Base-by-base conservation (phyloP, 2,797 vertebrate species). In the Sebastes cheni region DNA sequence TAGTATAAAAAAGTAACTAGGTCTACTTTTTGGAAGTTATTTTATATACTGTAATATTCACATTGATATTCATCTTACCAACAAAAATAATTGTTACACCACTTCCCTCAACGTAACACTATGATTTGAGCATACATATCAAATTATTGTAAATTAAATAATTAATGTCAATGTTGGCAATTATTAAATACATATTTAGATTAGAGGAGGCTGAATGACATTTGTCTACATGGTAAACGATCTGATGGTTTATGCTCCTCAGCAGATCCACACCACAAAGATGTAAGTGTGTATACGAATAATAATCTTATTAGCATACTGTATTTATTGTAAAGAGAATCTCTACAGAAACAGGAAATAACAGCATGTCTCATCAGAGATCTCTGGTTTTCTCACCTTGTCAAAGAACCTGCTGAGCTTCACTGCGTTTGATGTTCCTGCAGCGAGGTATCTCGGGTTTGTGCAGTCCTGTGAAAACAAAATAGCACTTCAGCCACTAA, bases 351-450 rank as follows among this genome's bases (percentile, higher is more conserved):
- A 46, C 14, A 46, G 42, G 16, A 46, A 46, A 8, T 46, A 46
- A 18, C 42, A 7, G 16, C 42, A 18, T 46, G 42, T 18, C 14
- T 46, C 6, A 18, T 18, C 0, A 46, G 18, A 52, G 3, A 67
- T 20, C 0, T 13, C 2, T 3, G 20, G 4, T 2, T 61, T 73
- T 79, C 86, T 95, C 93, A 99, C 98, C 97, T 99, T 99, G 95
- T 99, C 99, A 95, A 99, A 99, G 90, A 99, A 99, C 77, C 98
- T 95, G 92, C 98, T 99, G 18, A 99, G 95, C 90, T 99, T 99
- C 87, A 99, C 99, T 80, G 98, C 99, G 80, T 99, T 99, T 78
- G 98, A 99, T 16, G 99, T 99, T 39, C 99, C 98, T 76, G 99
- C 98, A 83, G 98, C 98, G 46, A 99, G 94, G 85, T 97, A 99